These are phyloP conservation scores for Cosmia pyralina DNA, from an alignment of 2,888 invertebrate species.

Conservation along the genomic window DNA sequence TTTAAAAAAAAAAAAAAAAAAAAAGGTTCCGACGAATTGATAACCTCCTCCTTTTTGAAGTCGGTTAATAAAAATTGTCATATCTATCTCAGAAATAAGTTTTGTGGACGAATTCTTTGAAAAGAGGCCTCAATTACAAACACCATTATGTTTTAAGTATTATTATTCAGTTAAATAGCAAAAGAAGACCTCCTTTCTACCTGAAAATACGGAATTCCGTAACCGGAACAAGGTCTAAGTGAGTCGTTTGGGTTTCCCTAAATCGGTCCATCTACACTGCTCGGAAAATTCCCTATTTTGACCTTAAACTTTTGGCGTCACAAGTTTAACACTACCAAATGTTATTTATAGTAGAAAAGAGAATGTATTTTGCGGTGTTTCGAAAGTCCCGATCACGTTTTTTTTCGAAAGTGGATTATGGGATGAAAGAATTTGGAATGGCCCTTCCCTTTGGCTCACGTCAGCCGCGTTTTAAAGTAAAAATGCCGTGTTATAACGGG, in stretches of 20 bases:
- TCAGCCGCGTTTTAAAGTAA: background rate
- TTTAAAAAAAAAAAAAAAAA: too few relatives aligned
- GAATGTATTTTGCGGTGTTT: constrained; percentile 24
- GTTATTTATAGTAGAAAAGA: constrained; percentile 27
- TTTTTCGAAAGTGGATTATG: constrained; percentile 31
- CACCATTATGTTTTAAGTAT: background rate
- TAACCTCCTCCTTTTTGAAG: too few relatives aligned
- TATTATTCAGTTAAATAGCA: constrained; percentile 1
- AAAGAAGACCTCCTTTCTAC: constrained; percentile 19
- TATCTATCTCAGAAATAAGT: background rate
- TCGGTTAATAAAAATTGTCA: background rate
- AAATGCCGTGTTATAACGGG: constrained; percentile 1
- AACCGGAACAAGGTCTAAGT: constrained; percentile 24
- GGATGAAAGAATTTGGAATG: constrained; percentile 28
- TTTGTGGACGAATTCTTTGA: background rate
- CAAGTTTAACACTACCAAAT: constrained; percentile 41
- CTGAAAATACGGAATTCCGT: constrained; percentile 28
- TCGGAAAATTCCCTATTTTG: constrained; percentile 36
- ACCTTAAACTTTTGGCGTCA: constrained; percentile 52
- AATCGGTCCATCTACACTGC: constrained; percentile 30
- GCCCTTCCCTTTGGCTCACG: background rate
- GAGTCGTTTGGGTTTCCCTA: constrained; percentile 40
- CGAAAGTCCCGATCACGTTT: background rate
- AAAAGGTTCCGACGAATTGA: too few relatives aligned
- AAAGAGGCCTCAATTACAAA: background rate